A percentile compares a stretch with the other conserved stretches of the same genome.
These are phyloP conservation scores for Tachypleus tridentatus DNA, from an alignment of 1,140 invertebrate species.

Conservation along the genomic window DNA sequence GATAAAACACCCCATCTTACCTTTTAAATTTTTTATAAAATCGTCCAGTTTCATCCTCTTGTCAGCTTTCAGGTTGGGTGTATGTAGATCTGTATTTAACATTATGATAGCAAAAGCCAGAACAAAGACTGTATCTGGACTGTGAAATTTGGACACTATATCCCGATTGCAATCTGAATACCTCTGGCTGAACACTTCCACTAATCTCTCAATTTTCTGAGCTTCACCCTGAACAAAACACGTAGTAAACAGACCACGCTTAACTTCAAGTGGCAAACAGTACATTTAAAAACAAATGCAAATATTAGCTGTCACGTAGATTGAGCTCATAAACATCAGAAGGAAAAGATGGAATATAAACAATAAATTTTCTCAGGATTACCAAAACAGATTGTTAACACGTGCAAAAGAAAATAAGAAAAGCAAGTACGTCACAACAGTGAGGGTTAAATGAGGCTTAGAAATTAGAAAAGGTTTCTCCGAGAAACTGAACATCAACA, in stretches of 20 bases:
- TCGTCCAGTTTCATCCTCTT: slow-evolving; percentile 92
- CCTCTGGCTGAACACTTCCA: slow-evolving; percentile 87
- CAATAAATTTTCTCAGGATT: too few relatives aligned
- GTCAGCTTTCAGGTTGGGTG: slow-evolving; percentile 86
- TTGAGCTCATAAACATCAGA: too few relatives aligned
- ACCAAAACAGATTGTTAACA: too few relatives aligned
- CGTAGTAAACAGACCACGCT: not conserved
- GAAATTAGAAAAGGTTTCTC: too few relatives aligned
- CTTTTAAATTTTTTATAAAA: slow-evolving; percentile 85
- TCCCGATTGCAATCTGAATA: slow-evolving; percentile 91
- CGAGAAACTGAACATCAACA: too few relatives aligned
- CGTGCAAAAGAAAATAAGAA: too few relatives aligned
- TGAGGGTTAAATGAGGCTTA: too few relatives aligned
- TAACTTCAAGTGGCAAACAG: not conserved
- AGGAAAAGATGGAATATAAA: too few relatives aligned
- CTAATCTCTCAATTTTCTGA: slow-evolving; percentile 94
- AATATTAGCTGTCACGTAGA: not conserved
- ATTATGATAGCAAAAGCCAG: slow-evolving; percentile 97
- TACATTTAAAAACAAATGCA: not conserved
- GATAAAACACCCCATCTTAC: not conserved
- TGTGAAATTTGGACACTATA: not conserved
- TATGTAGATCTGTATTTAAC: slow-evolving; percentile 98
- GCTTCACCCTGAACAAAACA: slow-evolving; percentile 56
- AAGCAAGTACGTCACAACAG: too few relatives aligned
- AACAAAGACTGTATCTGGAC: slow-evolving; percentile 58